These are phyloP conservation scores for Chloroceryle aenea DNA, from an alignment of 2,113 vertebrate genomes.

Conservation along the genomic window DNA sequence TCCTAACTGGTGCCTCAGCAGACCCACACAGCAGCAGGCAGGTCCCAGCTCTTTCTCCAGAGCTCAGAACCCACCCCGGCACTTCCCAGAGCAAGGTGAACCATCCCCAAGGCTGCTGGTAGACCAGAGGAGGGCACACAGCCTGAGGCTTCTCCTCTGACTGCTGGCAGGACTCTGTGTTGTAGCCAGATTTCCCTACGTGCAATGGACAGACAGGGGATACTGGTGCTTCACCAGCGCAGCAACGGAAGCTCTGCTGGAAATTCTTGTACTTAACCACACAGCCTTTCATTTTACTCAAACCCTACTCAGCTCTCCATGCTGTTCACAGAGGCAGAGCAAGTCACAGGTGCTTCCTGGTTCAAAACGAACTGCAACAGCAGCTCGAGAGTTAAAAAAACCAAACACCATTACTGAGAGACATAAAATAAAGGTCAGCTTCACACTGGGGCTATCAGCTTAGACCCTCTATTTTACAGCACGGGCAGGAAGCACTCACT, in stretches of 20 bases:
- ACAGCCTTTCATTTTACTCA: background rate
- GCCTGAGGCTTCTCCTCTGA: background rate
- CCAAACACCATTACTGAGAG: background rate
- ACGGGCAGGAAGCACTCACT: background rate
- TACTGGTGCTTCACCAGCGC: background rate
- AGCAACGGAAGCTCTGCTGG: background rate
- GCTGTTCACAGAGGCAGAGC: background rate
- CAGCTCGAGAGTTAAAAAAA: background rate
- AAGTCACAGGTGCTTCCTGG: background rate
- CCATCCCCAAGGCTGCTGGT: background rate
- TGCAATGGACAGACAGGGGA: background rate
- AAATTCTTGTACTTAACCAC: background rate
- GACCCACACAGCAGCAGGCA: accelerated
- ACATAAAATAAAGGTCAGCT: background rate
- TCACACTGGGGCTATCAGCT: background rate
- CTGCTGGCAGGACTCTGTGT: background rate
- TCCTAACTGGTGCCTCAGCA: accelerated
- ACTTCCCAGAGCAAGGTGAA: background rate
- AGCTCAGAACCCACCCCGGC: accelerated
- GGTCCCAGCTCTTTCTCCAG: background rate
- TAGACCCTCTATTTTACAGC: background rate
- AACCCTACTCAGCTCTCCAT: background rate
- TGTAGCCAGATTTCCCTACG: background rate
- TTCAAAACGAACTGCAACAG: background rate
- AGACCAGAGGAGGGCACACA: background rate